These are phyloP conservation scores for Genyomyrus donnyi DNA, from an alignment of 2,113 vertebrate species.

Conservation along the genomic window DNA sequence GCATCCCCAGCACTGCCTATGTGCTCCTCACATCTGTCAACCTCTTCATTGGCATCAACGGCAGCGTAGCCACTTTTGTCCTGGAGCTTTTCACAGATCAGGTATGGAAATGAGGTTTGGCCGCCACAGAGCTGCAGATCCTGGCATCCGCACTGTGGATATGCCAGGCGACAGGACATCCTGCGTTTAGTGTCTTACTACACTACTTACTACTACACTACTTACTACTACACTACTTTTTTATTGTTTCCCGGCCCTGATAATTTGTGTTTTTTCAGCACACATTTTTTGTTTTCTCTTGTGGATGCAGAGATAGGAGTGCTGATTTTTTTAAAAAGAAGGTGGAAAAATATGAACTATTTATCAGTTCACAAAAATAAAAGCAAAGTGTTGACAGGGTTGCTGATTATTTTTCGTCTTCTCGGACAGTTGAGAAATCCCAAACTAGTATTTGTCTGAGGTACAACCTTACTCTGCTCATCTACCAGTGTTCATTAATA, in stretches of 20 bases:
- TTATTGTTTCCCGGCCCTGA: neutral
- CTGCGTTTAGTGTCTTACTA: neutral
- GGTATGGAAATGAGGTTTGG: slow-evolving; percentile 36
- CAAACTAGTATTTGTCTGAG: neutral
- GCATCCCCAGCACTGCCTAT: slow-evolving; percentile 67
- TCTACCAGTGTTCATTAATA: neutral
- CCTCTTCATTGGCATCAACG: slow-evolving; percentile 70
- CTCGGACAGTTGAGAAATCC: neutral
- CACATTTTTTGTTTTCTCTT: neutral
- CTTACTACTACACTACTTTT: neutral
- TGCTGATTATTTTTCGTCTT: neutral
- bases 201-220: neutral
- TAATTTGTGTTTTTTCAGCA: neutral
- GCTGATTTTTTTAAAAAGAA: neutral
- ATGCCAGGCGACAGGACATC: neutral
- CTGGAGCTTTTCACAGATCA: slow-evolving; percentile 67
- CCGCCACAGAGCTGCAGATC: neutral
- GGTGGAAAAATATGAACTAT: neutral
- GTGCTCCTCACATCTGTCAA: slow-evolving; percentile 68
- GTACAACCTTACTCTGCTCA: neutral
- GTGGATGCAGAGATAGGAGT: neutral
- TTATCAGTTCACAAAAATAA: neutral
- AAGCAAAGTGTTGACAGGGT: neutral
- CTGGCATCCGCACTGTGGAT: neutral
- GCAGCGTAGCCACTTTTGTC: slow-evolving; percentile 70